Conservation (phyloP, 2,113 vertebrate species). For the Puntigrus tetrazona region DNA sequence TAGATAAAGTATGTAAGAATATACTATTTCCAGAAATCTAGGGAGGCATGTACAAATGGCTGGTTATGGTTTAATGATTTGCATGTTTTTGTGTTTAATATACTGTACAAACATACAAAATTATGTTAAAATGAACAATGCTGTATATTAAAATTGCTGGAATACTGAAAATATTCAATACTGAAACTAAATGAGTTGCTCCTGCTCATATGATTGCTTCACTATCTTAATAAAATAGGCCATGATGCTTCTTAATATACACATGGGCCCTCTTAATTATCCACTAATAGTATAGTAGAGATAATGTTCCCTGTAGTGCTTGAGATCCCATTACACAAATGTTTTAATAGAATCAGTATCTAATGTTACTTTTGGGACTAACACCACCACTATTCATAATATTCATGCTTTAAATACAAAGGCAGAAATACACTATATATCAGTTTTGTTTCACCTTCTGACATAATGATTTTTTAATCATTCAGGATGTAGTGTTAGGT, state of each 20-base stretch:
- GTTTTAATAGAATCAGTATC: neutral
- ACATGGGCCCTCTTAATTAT: neutral
- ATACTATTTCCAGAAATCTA: neutral
- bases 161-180: neutral
- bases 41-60: neutral
- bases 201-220: neutral
- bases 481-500: too few relatives aligned
- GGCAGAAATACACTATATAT: too few relatives aligned
- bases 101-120: too few relatives aligned
- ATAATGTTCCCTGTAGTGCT: neutral
- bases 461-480: too few relatives aligned
- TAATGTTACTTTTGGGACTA: neutral
- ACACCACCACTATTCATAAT: neutral
- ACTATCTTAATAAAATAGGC: neutral
- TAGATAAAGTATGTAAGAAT: neutral
- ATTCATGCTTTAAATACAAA: too few relatives aligned
- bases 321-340: conserved; percentile 9
- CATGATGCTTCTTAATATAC: neutral
- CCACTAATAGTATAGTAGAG: neutral
- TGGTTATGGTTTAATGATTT: neutral
- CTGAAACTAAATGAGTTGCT: neutral
- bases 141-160: neutral
- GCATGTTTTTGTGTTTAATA: neutral
- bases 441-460: too few relatives aligned
- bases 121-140: neutral